Conservation (phyloP, 2,888 invertebrate genomes). For the Trilocha varians region DNA sequence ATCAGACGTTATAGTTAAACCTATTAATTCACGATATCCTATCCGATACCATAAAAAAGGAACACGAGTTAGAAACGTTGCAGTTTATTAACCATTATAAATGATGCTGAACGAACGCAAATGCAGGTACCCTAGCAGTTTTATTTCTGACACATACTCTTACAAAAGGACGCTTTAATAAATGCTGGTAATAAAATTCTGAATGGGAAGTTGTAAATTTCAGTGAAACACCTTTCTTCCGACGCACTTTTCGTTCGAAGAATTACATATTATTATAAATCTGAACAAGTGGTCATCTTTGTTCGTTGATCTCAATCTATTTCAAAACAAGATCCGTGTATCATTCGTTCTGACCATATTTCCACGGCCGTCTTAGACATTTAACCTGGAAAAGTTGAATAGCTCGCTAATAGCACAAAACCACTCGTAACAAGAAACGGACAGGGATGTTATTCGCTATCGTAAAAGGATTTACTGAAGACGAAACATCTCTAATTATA, state of each 20-base stretch:
- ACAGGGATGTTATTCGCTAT: too few species aligned
- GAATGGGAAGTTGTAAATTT: not conserved
- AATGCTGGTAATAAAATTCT: not conserved
- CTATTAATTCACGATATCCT: too few species aligned
- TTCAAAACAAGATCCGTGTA: not conserved
- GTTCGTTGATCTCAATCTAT: too few species aligned
- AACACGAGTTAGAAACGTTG: not conserved
- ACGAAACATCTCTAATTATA: too few species aligned
- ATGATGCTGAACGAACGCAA: not conserved
- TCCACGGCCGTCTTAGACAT: not conserved
- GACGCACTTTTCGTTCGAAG: too few species aligned
- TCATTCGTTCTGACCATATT: not conserved
- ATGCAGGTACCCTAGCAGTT: not conserved
- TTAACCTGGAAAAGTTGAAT: conserved; percentile 21
- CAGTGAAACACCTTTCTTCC: too few species aligned
- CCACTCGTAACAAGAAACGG: conserved; percentile 8
- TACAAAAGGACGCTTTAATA: too few species aligned
- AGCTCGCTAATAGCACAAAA: conserved; percentile 11
- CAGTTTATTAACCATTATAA: too few species aligned
- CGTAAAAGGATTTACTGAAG: too few species aligned
- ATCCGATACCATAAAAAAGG: not conserved
- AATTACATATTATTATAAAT: too few species aligned
- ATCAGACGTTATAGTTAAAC: conserved; percentile 3
- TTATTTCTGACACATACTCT: not conserved
- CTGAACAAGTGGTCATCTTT: too few species aligned